A percentile compares a stretch with the other conserved stretches of the same genome.
Evolutionary conservation across 2,888 invertebrate species (phyloP).

Genomic region (Drosophila percnosoma): DNA sequence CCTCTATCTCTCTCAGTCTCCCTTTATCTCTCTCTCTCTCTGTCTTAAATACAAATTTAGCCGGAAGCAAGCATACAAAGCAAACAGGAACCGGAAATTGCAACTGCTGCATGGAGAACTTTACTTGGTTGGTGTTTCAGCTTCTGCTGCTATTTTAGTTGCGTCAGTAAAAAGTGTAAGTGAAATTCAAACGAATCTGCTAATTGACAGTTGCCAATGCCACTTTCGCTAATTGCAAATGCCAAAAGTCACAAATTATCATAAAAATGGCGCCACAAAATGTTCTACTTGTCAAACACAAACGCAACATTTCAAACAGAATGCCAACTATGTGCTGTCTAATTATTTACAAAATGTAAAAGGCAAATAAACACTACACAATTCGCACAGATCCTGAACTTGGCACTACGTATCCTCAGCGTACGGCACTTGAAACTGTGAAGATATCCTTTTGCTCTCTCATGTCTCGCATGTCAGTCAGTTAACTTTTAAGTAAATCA

Average conservation of each 20-base stretch:
- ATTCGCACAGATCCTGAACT: constrained; percentile 10
- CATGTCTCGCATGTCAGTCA: constrained; percentile 49
- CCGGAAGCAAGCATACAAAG: constrained; percentile 67
- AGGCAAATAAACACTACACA: constrained; percentile 26
- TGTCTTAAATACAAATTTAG: constrained; percentile 39
- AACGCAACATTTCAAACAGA: constrained; percentile 32
- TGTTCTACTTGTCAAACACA: constrained; percentile 44
- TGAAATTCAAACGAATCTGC: constrained; percentile 28
- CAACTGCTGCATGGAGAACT: constrained; percentile 54
- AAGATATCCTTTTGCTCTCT: constrained; percentile 39
- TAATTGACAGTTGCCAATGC: constrained; percentile 25
- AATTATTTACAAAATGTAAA: constrained; percentile 43
- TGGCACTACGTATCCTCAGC: constrained; percentile 39
- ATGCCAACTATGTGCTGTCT: constrained; percentile 37
- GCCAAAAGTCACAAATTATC: constrained; percentile 45
- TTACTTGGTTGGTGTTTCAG: constrained; percentile 21
- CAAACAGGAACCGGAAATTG: constrained; percentile 69
- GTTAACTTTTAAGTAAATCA: constrained; percentile 73
- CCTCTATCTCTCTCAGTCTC: constrained; percentile 27
- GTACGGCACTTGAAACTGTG: constrained; percentile 40
- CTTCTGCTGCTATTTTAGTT: neutral
- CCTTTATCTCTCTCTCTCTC: constrained; percentile 26
- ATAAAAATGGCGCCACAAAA: constrained; percentile 35
- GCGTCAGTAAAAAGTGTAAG: constrained; percentile 29
- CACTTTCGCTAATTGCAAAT: constrained; percentile 43